Conservation (phyloP, 92 coral and sea anemone genomes). For the Micromussa lordhowensis region DNA sequence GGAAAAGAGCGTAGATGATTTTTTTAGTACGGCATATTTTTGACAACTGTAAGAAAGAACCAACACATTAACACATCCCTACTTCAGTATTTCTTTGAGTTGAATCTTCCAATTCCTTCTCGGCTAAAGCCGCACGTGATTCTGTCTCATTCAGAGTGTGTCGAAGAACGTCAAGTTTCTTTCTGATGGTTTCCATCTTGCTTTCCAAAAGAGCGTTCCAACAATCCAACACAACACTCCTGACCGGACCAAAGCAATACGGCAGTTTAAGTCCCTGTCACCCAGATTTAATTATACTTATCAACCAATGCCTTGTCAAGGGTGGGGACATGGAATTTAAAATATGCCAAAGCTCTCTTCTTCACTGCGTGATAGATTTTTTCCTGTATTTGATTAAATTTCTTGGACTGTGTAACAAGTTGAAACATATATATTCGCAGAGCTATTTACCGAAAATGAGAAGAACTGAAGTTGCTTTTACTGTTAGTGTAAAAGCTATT, state of each 20-base stretch:
- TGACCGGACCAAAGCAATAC: not conserved
- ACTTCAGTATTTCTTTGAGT: constrained; percentile 73
- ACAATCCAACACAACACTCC: not conserved
- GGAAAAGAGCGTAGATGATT: not conserved
- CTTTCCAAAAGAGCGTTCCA: not conserved
- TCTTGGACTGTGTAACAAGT: too few relatives aligned
- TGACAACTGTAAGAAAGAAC: not conserved
- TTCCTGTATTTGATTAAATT: not conserved
- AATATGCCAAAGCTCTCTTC: constrained; percentile 1
- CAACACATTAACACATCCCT: not conserved
- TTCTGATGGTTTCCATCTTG: constrained; percentile 94
- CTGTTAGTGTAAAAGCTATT: not conserved
- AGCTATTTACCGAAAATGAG: not conserved
- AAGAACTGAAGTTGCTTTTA: not conserved
- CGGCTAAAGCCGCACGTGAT: constrained; percentile 77
- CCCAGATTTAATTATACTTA: not conserved
- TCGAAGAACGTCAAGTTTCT: constrained; percentile 87
- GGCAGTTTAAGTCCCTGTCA: not conserved
- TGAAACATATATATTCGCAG: not conserved
- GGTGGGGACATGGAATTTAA: constrained; percentile 26
- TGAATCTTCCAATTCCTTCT: constrained; percentile 72
- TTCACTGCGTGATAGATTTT: constrained; percentile 8
- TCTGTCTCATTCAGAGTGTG: constrained; percentile 80
- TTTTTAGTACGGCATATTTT: not conserved
- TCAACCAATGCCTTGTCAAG: constrained; percentile 15